These are phyloP conservation scores for Amiota mariae DNA, from an alignment of 2,888 invertebrate genomes.

Conservation along the genomic window DNA sequence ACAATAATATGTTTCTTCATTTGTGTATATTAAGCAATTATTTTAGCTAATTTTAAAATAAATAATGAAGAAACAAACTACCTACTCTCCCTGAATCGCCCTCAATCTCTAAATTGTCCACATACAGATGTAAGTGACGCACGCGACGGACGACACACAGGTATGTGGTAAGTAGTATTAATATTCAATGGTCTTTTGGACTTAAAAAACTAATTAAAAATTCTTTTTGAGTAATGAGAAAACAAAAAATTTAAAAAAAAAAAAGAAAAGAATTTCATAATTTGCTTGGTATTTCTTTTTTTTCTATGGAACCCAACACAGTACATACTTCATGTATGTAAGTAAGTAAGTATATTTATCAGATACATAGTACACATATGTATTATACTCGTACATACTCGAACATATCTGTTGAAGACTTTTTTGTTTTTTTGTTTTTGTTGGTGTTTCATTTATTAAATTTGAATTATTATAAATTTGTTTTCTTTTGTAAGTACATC, in stretches of 20 bases:
- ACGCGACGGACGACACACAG: conserved; percentile 36
- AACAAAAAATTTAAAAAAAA: background rate
- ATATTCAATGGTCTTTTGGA: too few relatives aligned
- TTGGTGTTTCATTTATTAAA: conserved; percentile 34
- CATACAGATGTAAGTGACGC: too few relatives aligned
- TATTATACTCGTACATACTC: too few relatives aligned
- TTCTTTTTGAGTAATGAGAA: conserved; percentile 13
- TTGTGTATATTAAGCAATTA: conserved; percentile 58
- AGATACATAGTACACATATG: background rate
- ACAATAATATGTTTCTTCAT: background rate
- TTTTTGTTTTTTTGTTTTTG: conserved; percentile 45
- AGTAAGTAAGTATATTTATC: conserved; percentile 50
- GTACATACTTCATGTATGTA: conserved; percentile 45
- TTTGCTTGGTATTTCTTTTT: conserved; percentile 55
- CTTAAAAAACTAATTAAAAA: conserved; percentile 42
- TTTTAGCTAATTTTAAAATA: conserved; percentile 40
- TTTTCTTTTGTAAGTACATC: conserved; percentile 24
- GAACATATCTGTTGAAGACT: too few relatives aligned
- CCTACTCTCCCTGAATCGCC: too few relatives aligned
- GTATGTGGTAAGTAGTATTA: conserved; percentile 37
- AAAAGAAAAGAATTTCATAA: background rate
- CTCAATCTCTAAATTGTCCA: too few relatives aligned
- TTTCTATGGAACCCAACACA: conserved; percentile 67
- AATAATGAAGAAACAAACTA: too few relatives aligned
- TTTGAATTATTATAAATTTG: conserved; percentile 19